Conservation (phyloP, 2,113 vertebrate species). For the Indicator maculatus region DNA sequence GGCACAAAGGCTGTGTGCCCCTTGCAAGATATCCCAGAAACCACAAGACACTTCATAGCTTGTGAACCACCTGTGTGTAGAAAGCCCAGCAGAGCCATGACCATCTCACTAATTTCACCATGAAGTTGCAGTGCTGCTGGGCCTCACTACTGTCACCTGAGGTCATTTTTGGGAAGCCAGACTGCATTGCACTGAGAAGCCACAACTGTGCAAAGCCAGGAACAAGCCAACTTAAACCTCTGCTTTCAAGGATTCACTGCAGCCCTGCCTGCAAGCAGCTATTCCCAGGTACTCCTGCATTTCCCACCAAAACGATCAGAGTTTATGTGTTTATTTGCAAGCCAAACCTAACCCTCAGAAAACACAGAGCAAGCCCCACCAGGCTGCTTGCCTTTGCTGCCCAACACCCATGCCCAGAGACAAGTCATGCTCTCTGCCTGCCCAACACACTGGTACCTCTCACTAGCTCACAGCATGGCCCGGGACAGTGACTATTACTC, state of each 20-base stretch:
- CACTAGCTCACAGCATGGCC: background rate
- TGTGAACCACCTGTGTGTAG: background rate
- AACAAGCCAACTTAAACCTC: background rate
- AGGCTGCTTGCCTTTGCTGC: background rate
- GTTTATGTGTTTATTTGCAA: background rate
- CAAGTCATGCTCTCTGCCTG: rapidly evolving
- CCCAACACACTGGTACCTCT: rapidly evolving
- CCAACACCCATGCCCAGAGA: rapidly evolving
- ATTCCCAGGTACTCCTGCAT: background rate
- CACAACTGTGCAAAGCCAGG: rapidly evolving
- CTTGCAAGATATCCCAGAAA: background rate
- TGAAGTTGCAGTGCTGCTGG: background rate
- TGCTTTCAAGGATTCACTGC: background rate
- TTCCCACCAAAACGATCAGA: rapidly evolving
- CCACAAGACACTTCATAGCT: background rate
- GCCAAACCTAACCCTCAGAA: background rate
- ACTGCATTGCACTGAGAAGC: too few species aligned
- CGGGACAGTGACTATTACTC: rapidly evolving
- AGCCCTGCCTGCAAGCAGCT: background rate
- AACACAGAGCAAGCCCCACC: background rate
- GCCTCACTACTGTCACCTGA: background rate
- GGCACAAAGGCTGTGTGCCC: background rate
- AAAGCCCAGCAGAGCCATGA: background rate
- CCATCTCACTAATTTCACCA: background rate
- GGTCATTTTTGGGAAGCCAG: background rate